phyloP scores from a whole-genome alignment of 1,140 invertebrate genomes.

The Schmidtea mediterranea region DNA sequence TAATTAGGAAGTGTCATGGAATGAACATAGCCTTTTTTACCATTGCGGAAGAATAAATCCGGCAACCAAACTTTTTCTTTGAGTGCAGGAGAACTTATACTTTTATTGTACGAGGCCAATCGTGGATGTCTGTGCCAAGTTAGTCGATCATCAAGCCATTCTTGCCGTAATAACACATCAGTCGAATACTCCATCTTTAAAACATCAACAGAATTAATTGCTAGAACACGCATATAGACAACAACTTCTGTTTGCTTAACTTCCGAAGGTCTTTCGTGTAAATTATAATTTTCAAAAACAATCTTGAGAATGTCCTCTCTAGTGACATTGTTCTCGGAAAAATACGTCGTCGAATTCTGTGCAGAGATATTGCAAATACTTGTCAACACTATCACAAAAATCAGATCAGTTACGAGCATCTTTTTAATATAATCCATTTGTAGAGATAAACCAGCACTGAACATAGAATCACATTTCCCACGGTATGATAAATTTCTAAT shows the following conservation, averaged over 20 bases:
- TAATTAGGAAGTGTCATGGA: conserved; percentile 35
- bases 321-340: too few species aligned
- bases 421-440: too few species aligned
- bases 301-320: background rate
- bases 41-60: conserved; percentile 40
- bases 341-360: too few species aligned
- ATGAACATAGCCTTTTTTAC: conserved; percentile 31
- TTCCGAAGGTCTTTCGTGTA: background rate
- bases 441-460: too few species aligned
- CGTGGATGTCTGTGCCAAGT: conserved; percentile 19
- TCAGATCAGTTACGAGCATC: too few species aligned
- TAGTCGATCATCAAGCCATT: conserved; percentile 46
- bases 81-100: background rate
- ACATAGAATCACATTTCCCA: too few species aligned
- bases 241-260: conserved; percentile 1
- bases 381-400: too few species aligned
- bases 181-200: conserved; percentile 32
- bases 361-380: too few species aligned
- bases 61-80: conserved; percentile 36
- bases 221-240: conserved; percentile 2
- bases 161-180: conserved; percentile 52
- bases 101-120: background rate
- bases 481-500: too few species aligned
- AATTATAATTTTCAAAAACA: background rate
- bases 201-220: conserved; percentile 5